These are phyloP conservation scores for Epinephelus lanceolatus DNA, from an alignment of 2,113 vertebrate genomes.

Conservation along the genomic window DNA sequence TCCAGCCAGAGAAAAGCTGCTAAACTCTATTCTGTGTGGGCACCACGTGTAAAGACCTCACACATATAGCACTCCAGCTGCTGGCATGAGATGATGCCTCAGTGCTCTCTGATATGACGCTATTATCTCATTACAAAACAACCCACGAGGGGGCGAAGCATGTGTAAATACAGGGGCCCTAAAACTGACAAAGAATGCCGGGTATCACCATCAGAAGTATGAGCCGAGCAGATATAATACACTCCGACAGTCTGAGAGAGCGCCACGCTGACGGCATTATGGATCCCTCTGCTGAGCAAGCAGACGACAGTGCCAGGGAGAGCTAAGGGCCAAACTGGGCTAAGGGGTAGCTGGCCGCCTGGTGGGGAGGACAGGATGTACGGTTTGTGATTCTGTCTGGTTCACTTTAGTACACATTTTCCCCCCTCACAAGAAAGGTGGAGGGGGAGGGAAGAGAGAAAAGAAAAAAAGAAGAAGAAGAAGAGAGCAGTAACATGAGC, in stretches of 20 bases:
- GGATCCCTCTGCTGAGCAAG: constrained; percentile 47
- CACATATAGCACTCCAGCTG: neutral
- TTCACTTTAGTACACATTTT: constrained; percentile 62
- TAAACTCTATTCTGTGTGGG: constrained; percentile 24
- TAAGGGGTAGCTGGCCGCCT: constrained; percentile 35
- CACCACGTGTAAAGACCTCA: constrained; percentile 17
- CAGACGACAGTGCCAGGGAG: constrained; percentile 29
- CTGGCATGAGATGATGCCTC: constrained; percentile 19
- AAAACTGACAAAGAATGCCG: constrained; percentile 29
- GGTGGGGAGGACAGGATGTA: constrained; percentile 44
- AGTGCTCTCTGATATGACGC: constrained; percentile 25
- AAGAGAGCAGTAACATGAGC: constrained; percentile 78
- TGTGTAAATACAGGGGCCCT: constrained; percentile 9
- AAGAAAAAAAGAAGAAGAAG: constrained; percentile 19
- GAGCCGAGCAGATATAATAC: constrained; percentile 36
- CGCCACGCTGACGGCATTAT: constrained; percentile 32
- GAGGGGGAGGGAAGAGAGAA: neutral
- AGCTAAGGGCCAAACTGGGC: constrained; percentile 18
- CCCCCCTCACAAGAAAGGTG: constrained; percentile 22
- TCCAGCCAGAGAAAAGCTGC: constrained; percentile 7
- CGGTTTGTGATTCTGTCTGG: constrained; percentile 46
- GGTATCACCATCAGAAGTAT: constrained; percentile 13
- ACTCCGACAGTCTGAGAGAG: constrained; percentile 30
- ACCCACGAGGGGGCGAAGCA: constrained; percentile 14
- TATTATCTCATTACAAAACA: constrained; percentile 15